These are phyloP conservation scores for Manis pentadactyla DNA, from an alignment of 2,797 vertebrate species.

Conservation along the genomic window DNA sequence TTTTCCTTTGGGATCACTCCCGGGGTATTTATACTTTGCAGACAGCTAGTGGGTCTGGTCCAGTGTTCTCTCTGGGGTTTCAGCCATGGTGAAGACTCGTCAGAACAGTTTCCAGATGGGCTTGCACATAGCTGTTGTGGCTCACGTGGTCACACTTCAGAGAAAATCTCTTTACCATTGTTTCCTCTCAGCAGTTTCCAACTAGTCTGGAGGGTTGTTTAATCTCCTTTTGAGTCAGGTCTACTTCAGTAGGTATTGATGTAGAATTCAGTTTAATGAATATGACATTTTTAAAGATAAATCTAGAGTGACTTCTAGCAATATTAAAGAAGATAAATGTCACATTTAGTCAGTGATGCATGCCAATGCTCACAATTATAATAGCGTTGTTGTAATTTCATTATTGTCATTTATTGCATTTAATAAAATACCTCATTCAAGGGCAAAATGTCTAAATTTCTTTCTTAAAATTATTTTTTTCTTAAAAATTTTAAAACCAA, in stretches of 20 bases:
- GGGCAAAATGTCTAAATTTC: not conserved
- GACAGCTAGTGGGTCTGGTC: not conserved
- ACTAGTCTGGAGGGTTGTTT: not conserved
- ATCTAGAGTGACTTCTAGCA: not conserved
- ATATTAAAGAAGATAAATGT: not conserved
- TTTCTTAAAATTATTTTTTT: too few relatives aligned
- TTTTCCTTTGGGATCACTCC: not conserved
- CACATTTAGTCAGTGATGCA: not conserved
- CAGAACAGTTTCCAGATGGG: not conserved
- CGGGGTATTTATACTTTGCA: not conserved
- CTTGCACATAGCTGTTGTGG: not conserved
- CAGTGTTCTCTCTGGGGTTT: not conserved
- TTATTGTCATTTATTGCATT: not conserved
- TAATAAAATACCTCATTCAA: not conserved
- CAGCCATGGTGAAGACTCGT: not conserved
- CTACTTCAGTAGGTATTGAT: not conserved
- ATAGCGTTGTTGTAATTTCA: not conserved
- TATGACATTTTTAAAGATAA: not conserved
- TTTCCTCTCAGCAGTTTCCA: not conserved
- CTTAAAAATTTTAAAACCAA: not conserved
- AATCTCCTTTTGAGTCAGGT: not conserved
- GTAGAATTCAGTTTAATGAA: not conserved
- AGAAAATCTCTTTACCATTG: not conserved
- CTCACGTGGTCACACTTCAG: not conserved
- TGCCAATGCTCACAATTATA: not conserved